Evolutionary conservation across 35 echinoderm and acorn worm species (phyloP).

Genomic region (Ptychodera flava): DNA sequence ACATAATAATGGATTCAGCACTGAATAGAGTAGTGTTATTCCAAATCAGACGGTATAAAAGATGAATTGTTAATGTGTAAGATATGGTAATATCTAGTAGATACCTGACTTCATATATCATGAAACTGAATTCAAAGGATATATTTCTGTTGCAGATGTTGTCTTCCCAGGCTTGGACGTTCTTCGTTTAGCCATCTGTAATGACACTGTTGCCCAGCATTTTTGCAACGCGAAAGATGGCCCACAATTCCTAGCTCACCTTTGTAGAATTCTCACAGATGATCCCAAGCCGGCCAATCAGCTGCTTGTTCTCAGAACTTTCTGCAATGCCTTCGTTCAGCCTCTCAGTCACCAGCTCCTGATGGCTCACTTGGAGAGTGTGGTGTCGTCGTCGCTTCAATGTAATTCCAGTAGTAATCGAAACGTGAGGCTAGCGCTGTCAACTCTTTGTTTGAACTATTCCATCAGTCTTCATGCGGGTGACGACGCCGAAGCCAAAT

Average conservation of each 20-base stretch:
- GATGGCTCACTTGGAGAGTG: constrained; percentile 13
- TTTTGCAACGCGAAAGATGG: constrained; percentile 78
- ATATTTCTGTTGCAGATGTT: constrained; percentile 65
- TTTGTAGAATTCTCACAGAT: constrained; percentile 23
- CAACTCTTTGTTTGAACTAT: constrained; percentile 72
- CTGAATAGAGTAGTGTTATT: too few relatives aligned
- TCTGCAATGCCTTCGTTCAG: constrained; percentile 73
- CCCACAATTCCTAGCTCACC: constrained; percentile 49
- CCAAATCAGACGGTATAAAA: too few relatives aligned
- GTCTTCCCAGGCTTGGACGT: constrained; percentile 82
- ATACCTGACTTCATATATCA: too few relatives aligned
- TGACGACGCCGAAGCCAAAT: constrained; percentile 48
- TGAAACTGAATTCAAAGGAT: too few relatives aligned
- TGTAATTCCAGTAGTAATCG: constrained; percentile 44
- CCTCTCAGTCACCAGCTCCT: constrained; percentile 39
- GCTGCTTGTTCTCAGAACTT: constrained; percentile 76
- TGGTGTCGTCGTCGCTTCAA: constrained; percentile 24
- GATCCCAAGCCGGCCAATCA: constrained; percentile 50
- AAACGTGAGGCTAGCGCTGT: constrained; percentile 53
- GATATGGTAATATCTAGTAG: too few relatives aligned
- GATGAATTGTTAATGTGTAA: too few relatives aligned
- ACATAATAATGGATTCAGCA: too few relatives aligned
- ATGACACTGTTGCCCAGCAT: constrained; percentile 72
- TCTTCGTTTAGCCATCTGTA: constrained; percentile 73
- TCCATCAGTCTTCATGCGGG: constrained; percentile 23